Percentiles rank a stretch among this genome's conserved stretches.
These are phyloP conservation scores for Saguinus midas DNA, from an alignment of 2,113 vertebrate genomes.

Conservation along the genomic window DNA sequence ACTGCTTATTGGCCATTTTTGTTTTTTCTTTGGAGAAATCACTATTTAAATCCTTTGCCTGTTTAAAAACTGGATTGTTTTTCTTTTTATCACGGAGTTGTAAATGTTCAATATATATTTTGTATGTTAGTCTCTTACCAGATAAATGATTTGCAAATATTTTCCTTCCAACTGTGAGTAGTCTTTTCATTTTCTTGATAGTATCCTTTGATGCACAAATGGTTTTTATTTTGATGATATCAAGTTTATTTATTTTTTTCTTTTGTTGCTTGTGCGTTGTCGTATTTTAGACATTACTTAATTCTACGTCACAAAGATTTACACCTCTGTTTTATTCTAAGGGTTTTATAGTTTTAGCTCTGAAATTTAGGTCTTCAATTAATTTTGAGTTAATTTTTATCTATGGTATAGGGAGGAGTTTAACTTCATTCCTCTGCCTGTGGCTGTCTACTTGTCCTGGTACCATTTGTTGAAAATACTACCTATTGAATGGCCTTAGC, in stretches of 20 bases:
- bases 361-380: neutral
- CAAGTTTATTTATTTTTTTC: neutral
- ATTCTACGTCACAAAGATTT: neutral
- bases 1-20: neutral
- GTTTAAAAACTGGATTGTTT: neutral
- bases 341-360: constrained; percentile 2
- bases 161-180: neutral
- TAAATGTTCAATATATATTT: neutral
- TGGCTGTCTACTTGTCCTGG: neutral
- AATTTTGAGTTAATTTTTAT: neutral
- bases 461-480: neutral
- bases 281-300: neutral
- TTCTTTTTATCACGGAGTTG: neutral
- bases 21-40: constrained; percentile 23
- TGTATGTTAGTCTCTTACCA: neutral
- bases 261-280: neutral
- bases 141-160: constrained; percentile 1
- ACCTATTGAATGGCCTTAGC: neutral
- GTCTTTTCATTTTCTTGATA: constrained; percentile 11
- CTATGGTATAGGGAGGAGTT: neutral
- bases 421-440: neutral
- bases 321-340: neutral
- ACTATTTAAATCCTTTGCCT: neutral
- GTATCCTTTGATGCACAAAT: neutral
- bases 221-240: neutral